Evolutionary conservation across 1,140 invertebrate genomes (phyloP).

Genomic region (Drosophila biarmipes): DNA sequence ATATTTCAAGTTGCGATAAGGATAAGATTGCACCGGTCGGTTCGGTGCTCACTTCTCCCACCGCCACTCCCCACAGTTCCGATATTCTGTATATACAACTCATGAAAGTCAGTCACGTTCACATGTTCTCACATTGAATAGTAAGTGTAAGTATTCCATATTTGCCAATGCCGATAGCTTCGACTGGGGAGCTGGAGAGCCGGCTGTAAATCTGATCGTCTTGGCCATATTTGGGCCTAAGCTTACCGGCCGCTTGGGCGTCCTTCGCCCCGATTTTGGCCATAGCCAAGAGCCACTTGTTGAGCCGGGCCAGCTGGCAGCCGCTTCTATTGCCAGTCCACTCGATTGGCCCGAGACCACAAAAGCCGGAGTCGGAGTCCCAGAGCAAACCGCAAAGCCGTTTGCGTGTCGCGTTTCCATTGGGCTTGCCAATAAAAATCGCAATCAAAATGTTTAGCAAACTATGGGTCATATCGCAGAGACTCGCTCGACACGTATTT

Average conservation of each 20-base stretch:
- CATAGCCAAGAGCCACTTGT: slow-evolving; percentile 63
- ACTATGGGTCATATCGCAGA: slow-evolving; percentile 41
- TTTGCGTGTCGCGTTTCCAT: slow-evolving; percentile 65
- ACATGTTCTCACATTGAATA: slow-evolving; percentile 15
- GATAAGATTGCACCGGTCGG: slow-evolving; percentile 59
- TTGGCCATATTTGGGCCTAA: slow-evolving; percentile 65
- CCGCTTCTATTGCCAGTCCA: slow-evolving; percentile 30
- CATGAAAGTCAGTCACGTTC: slow-evolving; percentile 48
- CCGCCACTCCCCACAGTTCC: slow-evolving; percentile 36
- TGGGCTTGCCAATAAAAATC: slow-evolving; percentile 54
- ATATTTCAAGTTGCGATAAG: slow-evolving; percentile 60
- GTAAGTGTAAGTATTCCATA: slow-evolving; percentile 67
- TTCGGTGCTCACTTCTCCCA: slow-evolving; percentile 3
- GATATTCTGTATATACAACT: slow-evolving; percentile 16
- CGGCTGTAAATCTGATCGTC: slow-evolving; percentile 18
- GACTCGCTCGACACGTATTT: slow-evolving; percentile 48
- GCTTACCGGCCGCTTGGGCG: slow-evolving; percentile 63
- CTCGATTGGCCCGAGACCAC: slow-evolving; percentile 8
- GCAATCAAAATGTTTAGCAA: slow-evolving; percentile 52
- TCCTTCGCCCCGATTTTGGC: slow-evolving; percentile 75
- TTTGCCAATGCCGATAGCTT: slow-evolving; percentile 60
- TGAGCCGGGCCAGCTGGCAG: slow-evolving; percentile 42
- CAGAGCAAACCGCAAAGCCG: slow-evolving; percentile 47
- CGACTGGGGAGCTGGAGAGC: slow-evolving; percentile 5
- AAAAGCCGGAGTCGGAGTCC: slow-evolving; percentile 18